Percentiles rank a stretch among this genome's conserved stretches.
Conservation (phyloP, 2,888 invertebrate genomes). For the Campoplex nolae region DNA sequence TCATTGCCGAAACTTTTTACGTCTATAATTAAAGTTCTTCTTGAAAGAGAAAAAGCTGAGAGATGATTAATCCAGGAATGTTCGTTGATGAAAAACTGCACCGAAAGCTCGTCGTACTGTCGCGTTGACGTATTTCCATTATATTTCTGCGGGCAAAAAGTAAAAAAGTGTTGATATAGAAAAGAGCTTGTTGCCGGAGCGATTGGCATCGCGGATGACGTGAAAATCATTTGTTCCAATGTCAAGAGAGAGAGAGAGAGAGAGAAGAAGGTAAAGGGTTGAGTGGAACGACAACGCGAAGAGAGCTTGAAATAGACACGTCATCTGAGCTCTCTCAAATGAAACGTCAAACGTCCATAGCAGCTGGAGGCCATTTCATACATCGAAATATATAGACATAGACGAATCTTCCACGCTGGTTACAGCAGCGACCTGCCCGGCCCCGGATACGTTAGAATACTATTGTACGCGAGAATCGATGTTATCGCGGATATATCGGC, state of each 20-base stretch:
- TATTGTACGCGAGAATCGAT: slow-evolving; percentile 43
- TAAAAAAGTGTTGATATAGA: slow-evolving; percentile 7
- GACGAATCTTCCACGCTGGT: slow-evolving; percentile 23
- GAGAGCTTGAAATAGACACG: slow-evolving; percentile 30
- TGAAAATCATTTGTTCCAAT: slow-evolving; percentile 61
- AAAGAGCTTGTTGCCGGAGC: slow-evolving; percentile 16
- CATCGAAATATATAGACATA: neutral
- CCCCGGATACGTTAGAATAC: slow-evolving; percentile 11
- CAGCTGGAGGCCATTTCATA: slow-evolving; percentile 35
- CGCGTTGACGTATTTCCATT: slow-evolving; percentile 39
- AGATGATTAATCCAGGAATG: neutral
- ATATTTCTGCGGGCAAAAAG: neutral
- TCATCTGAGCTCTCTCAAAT: slow-evolving; percentile 47
- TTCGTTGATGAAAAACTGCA: neutral
- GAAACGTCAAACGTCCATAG: slow-evolving; percentile 65
- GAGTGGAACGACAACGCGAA: slow-evolving; percentile 9
- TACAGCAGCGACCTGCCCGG: slow-evolving; percentile 1
- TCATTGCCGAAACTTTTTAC: too few species aligned
- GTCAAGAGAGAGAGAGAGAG: neutral
- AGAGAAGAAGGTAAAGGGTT: neutral
- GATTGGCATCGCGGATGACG: slow-evolving; percentile 62
- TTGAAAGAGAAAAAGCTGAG: too few species aligned
- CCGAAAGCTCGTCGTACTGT: slow-evolving; percentile 35
- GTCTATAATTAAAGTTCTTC: too few species aligned
- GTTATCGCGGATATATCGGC: slow-evolving; percentile 54